These are phyloP conservation scores for Lophius piscatorius DNA, from an alignment of 2,113 vertebrate genomes.

Conservation along the genomic window DNA sequence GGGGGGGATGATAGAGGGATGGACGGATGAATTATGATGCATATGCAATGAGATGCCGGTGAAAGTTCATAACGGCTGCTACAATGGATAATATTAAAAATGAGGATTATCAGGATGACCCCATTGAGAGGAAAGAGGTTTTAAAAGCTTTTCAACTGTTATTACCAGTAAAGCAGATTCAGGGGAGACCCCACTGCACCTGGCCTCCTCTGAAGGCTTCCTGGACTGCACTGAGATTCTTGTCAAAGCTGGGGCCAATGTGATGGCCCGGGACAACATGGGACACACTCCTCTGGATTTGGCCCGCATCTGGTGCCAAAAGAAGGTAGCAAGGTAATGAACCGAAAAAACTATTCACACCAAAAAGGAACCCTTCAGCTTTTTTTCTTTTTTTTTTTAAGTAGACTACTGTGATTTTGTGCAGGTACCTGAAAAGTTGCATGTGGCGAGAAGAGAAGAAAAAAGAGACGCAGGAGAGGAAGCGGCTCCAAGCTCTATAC, in stretches of 20 bases:
- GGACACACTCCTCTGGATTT: constrained; percentile 71
- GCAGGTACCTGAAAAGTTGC: constrained; percentile 69
- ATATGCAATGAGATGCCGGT: constrained; percentile 20
- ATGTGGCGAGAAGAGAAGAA: constrained; percentile 69
- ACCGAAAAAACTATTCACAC: not conserved
- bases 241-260: constrained; percentile 61
- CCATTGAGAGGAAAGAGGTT: not conserved
- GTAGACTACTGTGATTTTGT: not conserved
- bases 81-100: not conserved
- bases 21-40: too few species aligned
- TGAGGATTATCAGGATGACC: too few species aligned
- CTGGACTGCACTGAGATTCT: constrained; percentile 62
- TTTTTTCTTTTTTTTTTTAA: not conserved
- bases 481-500: constrained; percentile 41
- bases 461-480: constrained; percentile 57
- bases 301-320: constrained; percentile 65
- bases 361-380: too few species aligned
- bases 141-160: not conserved
- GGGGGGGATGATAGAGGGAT: too few species aligned
- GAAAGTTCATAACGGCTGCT: constrained; percentile 4
- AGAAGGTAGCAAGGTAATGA: constrained; percentile 61
- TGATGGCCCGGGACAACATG: constrained; percentile 41
- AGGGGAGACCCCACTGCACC: constrained; percentile 71
- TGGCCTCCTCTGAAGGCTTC: constrained; percentile 71
- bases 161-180: constrained; percentile 50